Percentiles rank a stretch among this genome's conserved stretches.
Conservation (phyloP, 2,797 vertebrate genomes). For the Sylvilagus floridanus region DNA sequence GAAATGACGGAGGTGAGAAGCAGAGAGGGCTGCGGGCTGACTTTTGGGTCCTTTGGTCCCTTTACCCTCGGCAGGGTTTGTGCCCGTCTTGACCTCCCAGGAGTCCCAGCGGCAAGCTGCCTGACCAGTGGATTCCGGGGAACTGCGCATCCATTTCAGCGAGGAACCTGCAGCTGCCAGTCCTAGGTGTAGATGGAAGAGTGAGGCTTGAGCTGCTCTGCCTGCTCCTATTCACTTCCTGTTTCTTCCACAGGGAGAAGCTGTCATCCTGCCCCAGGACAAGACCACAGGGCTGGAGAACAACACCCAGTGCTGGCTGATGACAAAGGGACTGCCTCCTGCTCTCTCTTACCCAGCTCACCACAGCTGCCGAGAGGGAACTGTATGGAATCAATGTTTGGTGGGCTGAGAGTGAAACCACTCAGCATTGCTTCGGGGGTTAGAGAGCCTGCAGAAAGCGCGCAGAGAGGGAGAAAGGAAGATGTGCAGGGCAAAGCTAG, state of each 20-base stretch:
- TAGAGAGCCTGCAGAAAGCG: constrained; percentile 7
- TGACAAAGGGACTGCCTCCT: accelerated
- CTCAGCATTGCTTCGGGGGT: neutral
- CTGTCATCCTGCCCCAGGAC: neutral
- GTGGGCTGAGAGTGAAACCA: neutral
- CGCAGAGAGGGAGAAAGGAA: neutral
- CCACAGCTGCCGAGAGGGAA: neutral
- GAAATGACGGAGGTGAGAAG: accelerated
- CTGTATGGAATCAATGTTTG: neutral
- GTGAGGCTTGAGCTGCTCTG: neutral
- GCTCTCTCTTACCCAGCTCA: neutral
- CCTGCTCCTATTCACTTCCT: neutral
- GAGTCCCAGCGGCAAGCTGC: neutral
- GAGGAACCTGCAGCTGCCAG: neutral
- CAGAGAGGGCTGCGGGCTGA: neutral
- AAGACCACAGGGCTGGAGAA: neutral
- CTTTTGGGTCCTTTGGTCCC: too few relatives aligned
- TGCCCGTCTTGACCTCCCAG: neutral
- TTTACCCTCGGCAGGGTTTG: neutral
- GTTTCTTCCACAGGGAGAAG: neutral
- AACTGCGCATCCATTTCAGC: neutral
- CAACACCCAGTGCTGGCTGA: neutral
- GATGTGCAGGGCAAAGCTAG: neutral
- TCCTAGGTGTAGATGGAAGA: accelerated
- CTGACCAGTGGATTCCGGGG: neutral